These are phyloP conservation scores for Willowsia nigromaculata DNA, from an alignment of 2,888 invertebrate species.

Conservation along the genomic window DNA sequence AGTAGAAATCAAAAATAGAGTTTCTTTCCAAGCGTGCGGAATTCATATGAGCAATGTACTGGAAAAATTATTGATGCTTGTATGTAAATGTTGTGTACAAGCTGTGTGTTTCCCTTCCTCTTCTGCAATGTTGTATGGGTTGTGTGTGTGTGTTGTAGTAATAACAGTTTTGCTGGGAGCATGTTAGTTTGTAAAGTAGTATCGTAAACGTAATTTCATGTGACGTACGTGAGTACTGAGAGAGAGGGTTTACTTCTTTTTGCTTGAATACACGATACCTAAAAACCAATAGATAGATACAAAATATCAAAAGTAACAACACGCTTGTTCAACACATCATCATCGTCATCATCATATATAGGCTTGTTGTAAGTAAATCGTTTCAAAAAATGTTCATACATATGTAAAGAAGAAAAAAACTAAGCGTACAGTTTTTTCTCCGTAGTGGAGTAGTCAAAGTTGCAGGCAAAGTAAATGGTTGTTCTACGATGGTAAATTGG, in stretches of 20 bases:
- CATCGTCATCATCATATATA: no score
- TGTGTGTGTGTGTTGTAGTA: not conserved
- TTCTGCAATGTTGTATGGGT: no score
- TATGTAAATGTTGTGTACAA: constrained; percentile 26
- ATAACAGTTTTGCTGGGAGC: constrained; percentile 8
- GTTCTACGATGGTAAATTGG: constrained; percentile 59
- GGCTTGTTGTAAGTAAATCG: no score
- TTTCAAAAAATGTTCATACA: no score
- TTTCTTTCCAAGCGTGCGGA: not conserved
- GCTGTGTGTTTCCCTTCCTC: not conserved
- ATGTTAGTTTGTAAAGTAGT: not conserved
- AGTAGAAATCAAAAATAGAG: constrained; percentile 38
- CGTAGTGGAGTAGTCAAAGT: not conserved
- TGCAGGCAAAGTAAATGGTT: constrained; percentile 43
- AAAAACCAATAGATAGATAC: not conserved
- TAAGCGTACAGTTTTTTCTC: not conserved
- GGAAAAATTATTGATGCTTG: constrained; percentile 56
- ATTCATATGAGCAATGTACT: constrained; percentile 52
- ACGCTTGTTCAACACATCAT: not conserved
- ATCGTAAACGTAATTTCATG: constrained; percentile 8
- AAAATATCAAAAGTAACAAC: not conserved
- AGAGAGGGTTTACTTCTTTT: not conserved
- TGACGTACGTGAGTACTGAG: constrained; percentile 1
- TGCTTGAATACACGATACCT: not conserved
- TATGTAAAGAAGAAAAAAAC: not conserved